These are phyloP conservation scores for Chloropsis hardwickii DNA, from an alignment of 2,113 vertebrate genomes.

Conservation along the genomic window DNA sequence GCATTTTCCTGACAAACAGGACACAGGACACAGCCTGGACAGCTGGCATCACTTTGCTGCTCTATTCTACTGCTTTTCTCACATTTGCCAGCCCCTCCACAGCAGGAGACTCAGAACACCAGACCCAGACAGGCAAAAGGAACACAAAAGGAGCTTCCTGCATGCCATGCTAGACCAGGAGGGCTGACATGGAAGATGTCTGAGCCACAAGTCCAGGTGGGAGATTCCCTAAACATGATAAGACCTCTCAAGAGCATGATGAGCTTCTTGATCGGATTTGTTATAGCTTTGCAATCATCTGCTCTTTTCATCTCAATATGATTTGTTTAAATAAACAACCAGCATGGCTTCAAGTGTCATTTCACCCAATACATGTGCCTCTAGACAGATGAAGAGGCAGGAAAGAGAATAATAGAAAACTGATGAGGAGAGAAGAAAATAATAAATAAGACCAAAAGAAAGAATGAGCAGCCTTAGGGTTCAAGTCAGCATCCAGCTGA, in stretches of 20 bases:
- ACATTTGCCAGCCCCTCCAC: neutral
- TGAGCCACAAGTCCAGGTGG: neutral
- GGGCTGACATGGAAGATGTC: neutral
- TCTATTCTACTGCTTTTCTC: too few relatives aligned
- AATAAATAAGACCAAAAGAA: conserved; percentile 31
- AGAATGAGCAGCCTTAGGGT: conserved; percentile 40
- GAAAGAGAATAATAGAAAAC: conserved; percentile 41
- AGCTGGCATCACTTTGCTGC: neutral
- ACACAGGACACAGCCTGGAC: neutral
- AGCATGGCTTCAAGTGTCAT: conserved; percentile 39
- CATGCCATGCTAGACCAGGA: neutral
- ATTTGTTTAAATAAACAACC: conserved; percentile 63
- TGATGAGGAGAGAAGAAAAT: conserved; percentile 39
- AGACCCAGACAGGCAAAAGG: neutral
- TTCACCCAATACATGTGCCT: neutral
- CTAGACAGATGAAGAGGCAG: conserved; percentile 47
- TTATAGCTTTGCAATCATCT: neutral
- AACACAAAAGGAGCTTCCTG: neutral
- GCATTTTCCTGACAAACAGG: neutral
- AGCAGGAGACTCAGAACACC: neutral
- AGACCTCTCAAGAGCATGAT: neutral
- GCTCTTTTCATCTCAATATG: neutral
- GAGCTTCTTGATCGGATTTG: neutral
- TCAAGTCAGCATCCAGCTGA: conserved; percentile 36
- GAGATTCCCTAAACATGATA: neutral